These are phyloP conservation scores for Pilophorus perplexus DNA, from an alignment of 2,888 invertebrate species.

Conservation along the genomic window DNA sequence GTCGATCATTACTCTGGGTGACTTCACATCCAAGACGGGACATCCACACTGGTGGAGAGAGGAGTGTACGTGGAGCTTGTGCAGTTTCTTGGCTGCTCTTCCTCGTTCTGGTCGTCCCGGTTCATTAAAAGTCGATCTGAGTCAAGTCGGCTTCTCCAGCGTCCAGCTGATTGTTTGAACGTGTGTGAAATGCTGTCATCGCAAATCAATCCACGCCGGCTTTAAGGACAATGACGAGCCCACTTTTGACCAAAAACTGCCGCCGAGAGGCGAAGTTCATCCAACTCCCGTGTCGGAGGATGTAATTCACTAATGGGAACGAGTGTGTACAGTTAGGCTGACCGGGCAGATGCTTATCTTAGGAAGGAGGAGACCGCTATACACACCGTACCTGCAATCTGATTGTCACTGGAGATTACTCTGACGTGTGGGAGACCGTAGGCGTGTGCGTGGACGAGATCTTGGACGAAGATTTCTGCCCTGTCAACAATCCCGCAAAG, in stretches of 20 bases:
- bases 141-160: neutral
- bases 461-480: neutral
- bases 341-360: slow-evolving; percentile 21
- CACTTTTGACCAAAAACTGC: too few species aligned
- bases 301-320: slow-evolving; percentile 27
- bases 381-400: neutral
- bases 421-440: slow-evolving; percentile 20
- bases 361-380: slow-evolving; percentile 6
- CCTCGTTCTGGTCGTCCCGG: too few species aligned
- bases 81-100: too few species aligned
- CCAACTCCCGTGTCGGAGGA: too few species aligned
- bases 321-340: slow-evolving; percentile 28
- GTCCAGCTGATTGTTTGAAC: too few species aligned
- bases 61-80: too few species aligned
- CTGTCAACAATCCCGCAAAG: slow-evolving; percentile 3
- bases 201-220: too few species aligned
- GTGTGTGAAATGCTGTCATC: too few species aligned
- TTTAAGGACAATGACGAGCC: too few species aligned
- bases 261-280: too few species aligned
- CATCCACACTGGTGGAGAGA: slow-evolving; percentile 21
- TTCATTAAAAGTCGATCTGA: slow-evolving; percentile 32
- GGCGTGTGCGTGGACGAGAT: slow-evolving; percentile 27
- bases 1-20: slow-evolving; percentile 38
- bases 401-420: slow-evolving; percentile 25
- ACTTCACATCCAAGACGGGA: slow-evolving; percentile 29